Evolutionary conservation across 2,797 vertebrate species (phyloP), one percentile per base, ranked within the genome.

Genomic region (Gallirallus australis): DNA sequence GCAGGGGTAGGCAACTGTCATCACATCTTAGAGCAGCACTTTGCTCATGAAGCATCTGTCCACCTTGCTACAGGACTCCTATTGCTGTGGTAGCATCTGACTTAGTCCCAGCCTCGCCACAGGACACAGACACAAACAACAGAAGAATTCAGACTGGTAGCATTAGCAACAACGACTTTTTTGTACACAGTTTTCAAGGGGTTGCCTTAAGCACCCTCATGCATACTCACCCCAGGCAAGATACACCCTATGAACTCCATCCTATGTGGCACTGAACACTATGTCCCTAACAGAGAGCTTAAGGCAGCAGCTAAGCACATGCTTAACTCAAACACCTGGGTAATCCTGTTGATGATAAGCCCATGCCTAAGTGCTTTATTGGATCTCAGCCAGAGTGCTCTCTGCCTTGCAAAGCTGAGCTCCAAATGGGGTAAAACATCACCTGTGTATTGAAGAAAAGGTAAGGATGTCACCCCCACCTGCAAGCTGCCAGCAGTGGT

Each of bases 241-340:
- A 72, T 52, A 16, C 3, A 35, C 0, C 0, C 82, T 19, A 15
- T 47, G 70, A 64, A 11, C 90, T 17, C 72, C 68, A 8, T 85
- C 68, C 86, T 40, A 0, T 12, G 91, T 1, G 52, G 56, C 82
- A 3, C 76, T 13, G 84, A 97, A 91, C 87, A 12, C 82, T 2
- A 11, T 42, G 89, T 92, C 78, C 93, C 86, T 59, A 11, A 27
- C 86, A 2, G 57, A 77, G 63, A 39, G 60, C 73, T 81, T 17
- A 72, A 42, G 69, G 31, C 82, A 9, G 56, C 94, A 64, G 89
- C 93, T 75, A 7, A 92, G 93, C 96, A 90, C 94, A 31, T 89
- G 94, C 96, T 95, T 52, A 95, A 15, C 83, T 95, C 95, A 90
- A 96, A 94, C 96, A 96, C 95, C 94, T 97, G 95, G 93, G 86